Evolutionary conservation across 2,888 invertebrate genomes (phyloP), one percentile per base, ranked within the genome.

Genomic region (Parnassius smintheus): DNA sequence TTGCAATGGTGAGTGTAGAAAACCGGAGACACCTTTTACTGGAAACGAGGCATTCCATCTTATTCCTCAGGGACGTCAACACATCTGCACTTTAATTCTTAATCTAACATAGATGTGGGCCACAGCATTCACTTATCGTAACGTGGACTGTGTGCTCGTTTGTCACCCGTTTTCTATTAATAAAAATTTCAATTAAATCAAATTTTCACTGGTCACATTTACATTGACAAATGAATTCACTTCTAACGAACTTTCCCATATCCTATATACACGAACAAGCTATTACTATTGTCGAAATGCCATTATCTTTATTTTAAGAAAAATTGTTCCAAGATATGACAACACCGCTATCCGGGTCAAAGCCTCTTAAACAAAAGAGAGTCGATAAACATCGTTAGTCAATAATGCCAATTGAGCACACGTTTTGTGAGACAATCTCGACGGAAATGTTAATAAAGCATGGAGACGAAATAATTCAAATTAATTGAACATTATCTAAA

Each of bases 261-360:
- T 63, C 59, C 59, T 55, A 55, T 59, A 25, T 50, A 56, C 46
- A 55, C 59, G 45, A 54, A 55, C 59, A 48, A 46, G n/a, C 41
- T 50, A 63, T 63, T 59, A 63, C 59, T 13, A 62, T 58, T 62
- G 55, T 63, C 63, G 59, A 54, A 59, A 50, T 51, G 46, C 51
- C 51, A 59, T 55, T 63, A 63, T 59, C 59, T 55, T 55, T 49
- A 48, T 55, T 63, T 59, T 51, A 51, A 52, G 59, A 63, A 63
- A 63, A 63, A 63, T 59, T 51, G 63, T 18, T 12, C 18, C 50
- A 46, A 63, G 63, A 63, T 63, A 63, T 59, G 63, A 59, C 61
- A 52, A 46, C 51, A 51, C 45, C 44, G 9, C 45, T 62, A 58
- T 62, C 54, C 54, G 55, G 63, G 54, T 59, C 58, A 49, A 25